Percentiles rank a stretch among this genome's conserved stretches.
phyloP scores from a whole-genome alignment of 35 echinoderm and acorn worm species.

The Ophioderma brevispina region DNA sequence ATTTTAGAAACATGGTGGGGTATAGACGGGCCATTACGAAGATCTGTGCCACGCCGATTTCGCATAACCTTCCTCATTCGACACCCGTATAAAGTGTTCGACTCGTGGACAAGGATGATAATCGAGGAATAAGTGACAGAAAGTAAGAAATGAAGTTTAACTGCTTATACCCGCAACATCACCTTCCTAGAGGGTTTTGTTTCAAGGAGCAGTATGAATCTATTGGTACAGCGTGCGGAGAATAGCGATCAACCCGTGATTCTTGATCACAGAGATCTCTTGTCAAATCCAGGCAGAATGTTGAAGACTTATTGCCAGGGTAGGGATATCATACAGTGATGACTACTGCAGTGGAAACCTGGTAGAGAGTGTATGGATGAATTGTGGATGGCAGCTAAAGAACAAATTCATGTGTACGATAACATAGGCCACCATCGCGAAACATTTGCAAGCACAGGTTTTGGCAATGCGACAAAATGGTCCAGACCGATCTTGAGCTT shows the following conservation, averaged over 20 bases:
- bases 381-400: slow-evolving; percentile 1
- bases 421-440: not conserved
- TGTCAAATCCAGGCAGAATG: not conserved
- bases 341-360: slow-evolving; percentile 3
- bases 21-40: not conserved
- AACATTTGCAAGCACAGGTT: not conserved
- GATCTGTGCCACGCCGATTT: not conserved
- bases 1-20: not conserved
- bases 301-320: not conserved
- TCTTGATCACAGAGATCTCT: slow-evolving; percentile 27
- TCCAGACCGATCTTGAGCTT: not conserved
- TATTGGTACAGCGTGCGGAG: slow-evolving; percentile 9
- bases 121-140: not conserved
- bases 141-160: not conserved
- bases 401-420: not conserved
- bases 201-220: slow-evolving; percentile 14
- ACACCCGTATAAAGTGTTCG: not conserved
- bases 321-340: not conserved
- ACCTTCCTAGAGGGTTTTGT: not conserved
- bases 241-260: slow-evolving; percentile 24
- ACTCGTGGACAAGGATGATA: not conserved
- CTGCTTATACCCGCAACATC: not conserved
- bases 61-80: not conserved
- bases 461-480: not conserved
- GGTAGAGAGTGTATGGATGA: not conserved